Evolutionary conservation across 2,888 invertebrate genomes (phyloP), one percentile per base, ranked within the genome.

Genomic region (Conus canariensis): DNA sequence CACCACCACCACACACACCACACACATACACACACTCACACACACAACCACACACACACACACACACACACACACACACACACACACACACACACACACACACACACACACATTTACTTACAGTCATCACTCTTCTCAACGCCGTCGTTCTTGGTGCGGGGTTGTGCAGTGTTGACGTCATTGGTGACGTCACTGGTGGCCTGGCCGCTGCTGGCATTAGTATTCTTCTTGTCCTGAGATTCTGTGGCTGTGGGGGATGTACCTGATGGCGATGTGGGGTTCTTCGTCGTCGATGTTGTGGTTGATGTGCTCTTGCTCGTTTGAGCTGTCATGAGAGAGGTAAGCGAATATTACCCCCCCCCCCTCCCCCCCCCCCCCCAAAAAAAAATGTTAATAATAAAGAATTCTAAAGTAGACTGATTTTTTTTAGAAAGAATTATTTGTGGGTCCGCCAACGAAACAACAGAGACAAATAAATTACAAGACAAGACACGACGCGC

Each of bases 81-180:
- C 30, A 30, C 30, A 30, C 30, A 30, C 2, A 30, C 30, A 2
- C 30, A 0, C 30, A 30, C 30, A 30, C 30, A 30, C 30, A 80
- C 87, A 87, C 30, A 87, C 64, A 87, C 87, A 87, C 67, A 87
- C 16, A 87, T 58, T 1, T 7, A 87, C 77, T 77, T 6, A 88
- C 58, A 30, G 25, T 56, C 25, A 77, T 59, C 85, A 4, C 9
- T n/a, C 6, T 85, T 58, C 22, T 59, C 60, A 9, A 25, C 85
- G 14, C 4, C 22, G 14, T 60, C 60, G 14, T 85, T 59, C 59
- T 59, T 12, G 7, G 59, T 60, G 85, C 59, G 12, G 6, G 25
- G 8, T n/a, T n/a, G 60, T 60, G 59, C 77, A 22, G 30, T 74
- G 25, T 6, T 80, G 77, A 10, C 30, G 30, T 30, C 22, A 30